Evolutionary conservation across 2,797 vertebrate genomes (phyloP), one percentile per base, ranked within the genome.

Genomic region (Eulemur mongoz): DNA sequence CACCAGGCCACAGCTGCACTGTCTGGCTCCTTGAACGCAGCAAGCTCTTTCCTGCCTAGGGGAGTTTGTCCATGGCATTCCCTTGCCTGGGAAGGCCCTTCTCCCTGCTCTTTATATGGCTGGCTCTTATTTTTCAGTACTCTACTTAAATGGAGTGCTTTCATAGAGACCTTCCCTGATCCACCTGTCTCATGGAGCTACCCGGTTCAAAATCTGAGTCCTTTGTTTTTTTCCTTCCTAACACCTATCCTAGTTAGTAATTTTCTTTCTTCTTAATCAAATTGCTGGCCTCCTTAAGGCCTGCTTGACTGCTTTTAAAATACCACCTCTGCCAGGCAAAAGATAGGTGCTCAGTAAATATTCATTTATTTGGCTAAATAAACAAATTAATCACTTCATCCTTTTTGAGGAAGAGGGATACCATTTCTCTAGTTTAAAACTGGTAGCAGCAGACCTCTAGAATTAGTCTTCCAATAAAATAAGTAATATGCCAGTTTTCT

Each of bases 381-480:
- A 93, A 35, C 45, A 13, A 83, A 52, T 59, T 63, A 52, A 57
- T 83, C 27, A 75, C 67, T 75, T 78, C 15, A 61, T 59, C 35
- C 13, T 87, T n/a, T 72, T 67, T 89, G 40, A 90, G 30, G 45
- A 85, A 87, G 73, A 93, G 50, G 65, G 38, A 40, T 38, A 32
- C 20, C 48, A 45, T 95, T 84, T 87, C 78, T 93, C 63, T 82
- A 43, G 48, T 72, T 72, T 85, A 88, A 87, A 95, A 54, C 70
- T 54, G 61, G 35, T 87, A 84, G 25, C 65, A 48, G 7, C 13
- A 23, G 80, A 50, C 48, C 22, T 84, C 72, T 82, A 73, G 80
- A 91, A 35, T 94, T 83, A 93, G 20, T 78, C 38, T 90, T 70
- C 14, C 22, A 70, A 30, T 80, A 82, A 93, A 92, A 38, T 76